Base-by-base conservation (phyloP, 2,888 invertebrate species). In the Pocota personata region DNA sequence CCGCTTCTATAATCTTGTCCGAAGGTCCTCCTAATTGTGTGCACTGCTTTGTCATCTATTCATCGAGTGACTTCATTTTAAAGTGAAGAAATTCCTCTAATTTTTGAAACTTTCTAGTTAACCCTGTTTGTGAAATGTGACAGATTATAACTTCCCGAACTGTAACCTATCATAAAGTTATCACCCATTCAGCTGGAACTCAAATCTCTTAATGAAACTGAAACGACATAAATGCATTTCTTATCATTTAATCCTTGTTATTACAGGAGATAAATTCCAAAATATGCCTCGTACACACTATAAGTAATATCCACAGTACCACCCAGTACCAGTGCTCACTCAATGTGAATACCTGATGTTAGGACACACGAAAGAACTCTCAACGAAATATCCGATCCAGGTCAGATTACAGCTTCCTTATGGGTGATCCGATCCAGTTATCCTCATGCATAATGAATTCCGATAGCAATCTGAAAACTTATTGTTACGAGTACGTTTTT, bases 401-500 rank as follows among this genome's bases (percentile, higher is more conserved):
- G 52, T 19, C 73, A 69, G 84, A 79, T 84, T 66, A 79, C 69
- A 69, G 43, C 46, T 58, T 43, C 37, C 79, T 75, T 62, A 73
- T 75, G 73, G 69, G 62, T 58, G 72, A 82, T 77, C 72, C 62
- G 67, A 86, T 77, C 32, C 43, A 19, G 67, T 76, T 72, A 72
- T 67, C 52, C 80, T 66, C 66, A 67, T 86, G 60, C 71, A 86
- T 82, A 86, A 76, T 82, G 76, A 86, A 80, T 76, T 86, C 48
- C n/a, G 27, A 67, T 55, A 60, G 52, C 40, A 2, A 40, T 76
- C 52, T 40, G 30, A 16, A n/a, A 62, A 69, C 72, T 57, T 40
- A 82, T 72, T 72, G 75, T 71, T 80, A 57, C 73, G 62, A 75
- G 24, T 48, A 55, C 52, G 46, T 72, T 66, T 67, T 72, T 48